Evolutionary conservation across 2,113 vertebrate genomes (phyloP).

Genomic region (Physeter macrocephalus): DNA sequence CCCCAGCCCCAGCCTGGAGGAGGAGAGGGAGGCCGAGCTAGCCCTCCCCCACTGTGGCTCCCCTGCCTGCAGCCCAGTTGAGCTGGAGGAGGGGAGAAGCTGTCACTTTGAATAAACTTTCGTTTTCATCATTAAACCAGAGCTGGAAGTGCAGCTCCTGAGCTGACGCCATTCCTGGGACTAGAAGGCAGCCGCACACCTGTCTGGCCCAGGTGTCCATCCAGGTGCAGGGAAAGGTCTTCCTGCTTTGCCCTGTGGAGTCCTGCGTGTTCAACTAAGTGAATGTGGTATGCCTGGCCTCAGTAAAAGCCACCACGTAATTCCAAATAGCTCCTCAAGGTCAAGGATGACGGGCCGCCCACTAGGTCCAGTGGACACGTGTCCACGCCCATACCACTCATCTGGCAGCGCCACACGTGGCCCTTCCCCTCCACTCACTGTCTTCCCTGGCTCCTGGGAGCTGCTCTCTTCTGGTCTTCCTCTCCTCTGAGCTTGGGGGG

Average conservation of each 20-base stretch:
- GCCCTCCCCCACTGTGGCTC: fast-evolving
- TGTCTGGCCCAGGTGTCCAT: background rate
- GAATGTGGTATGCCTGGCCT: fast-evolving
- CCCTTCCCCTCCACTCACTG: background rate
- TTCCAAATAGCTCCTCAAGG: background rate
- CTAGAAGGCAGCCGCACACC: background rate
- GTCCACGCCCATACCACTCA: fast-evolving
- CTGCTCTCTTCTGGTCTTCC: background rate
- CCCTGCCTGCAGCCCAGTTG: background rate
- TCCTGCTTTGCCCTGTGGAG: fast-evolving
- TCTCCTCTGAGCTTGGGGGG: background rate
- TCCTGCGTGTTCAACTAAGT: fast-evolving
- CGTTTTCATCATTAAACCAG: background rate
- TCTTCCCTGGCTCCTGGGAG: background rate
- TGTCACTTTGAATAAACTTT: background rate
- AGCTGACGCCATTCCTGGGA: background rate
- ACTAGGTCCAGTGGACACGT: fast-evolving
- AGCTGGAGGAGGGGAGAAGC: background rate
- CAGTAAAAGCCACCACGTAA: fast-evolving
- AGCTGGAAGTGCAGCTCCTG: background rate
- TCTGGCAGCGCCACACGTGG: background rate
- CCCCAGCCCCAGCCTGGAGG: background rate
- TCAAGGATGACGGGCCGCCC: fast-evolving
- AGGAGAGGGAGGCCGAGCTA: background rate
- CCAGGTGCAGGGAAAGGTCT: background rate